Percentiles rank a stretch among this genome's conserved stretches.
Evolutionary conservation across 2,797 vertebrate genomes (phyloP).

Genomic region (Carapus acus): DNA sequence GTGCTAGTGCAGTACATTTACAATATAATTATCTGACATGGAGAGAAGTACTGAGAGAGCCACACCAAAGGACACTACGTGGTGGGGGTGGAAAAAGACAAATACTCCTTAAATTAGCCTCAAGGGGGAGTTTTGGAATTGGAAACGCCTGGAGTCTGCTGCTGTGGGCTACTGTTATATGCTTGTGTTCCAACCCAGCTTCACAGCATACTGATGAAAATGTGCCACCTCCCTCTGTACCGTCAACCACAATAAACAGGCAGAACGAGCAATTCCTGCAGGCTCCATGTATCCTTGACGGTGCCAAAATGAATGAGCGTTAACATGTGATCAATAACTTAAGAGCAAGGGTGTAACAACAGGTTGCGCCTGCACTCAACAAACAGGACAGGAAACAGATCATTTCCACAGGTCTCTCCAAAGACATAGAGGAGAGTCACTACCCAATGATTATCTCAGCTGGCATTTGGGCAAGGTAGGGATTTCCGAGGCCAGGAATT

Average conservation of each 20-base stretch:
- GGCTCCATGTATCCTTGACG: neutral
- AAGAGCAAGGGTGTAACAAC: neutral
- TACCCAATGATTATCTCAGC: constrained; percentile 16
- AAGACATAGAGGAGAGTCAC: neutral
- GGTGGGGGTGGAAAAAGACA: neutral
- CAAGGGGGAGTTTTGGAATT: neutral
- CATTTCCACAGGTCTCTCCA: neutral
- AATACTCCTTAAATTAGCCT: neutral
- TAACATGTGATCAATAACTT: too few species aligned
- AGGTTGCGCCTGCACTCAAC: neutral
- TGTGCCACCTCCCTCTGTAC: neutral
- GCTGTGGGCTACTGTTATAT: constrained; percentile 3
- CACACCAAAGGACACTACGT: neutral
- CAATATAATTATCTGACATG: neutral
- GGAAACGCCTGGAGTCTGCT: neutral
- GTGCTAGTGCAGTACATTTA: constrained; percentile 1
- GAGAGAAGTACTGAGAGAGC: neutral
- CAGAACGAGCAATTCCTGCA: neutral
- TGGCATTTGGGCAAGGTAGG: constrained; percentile 2
- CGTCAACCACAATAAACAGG: neutral
- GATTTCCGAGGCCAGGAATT: neutral
- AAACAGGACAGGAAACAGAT: neutral
- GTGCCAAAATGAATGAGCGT: neutral
- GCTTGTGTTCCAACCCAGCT: neutral
- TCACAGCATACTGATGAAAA: neutral